phyloP scores from a whole-genome alignment of 2,113 vertebrate species.

The Hiodon alosoides region DNA sequence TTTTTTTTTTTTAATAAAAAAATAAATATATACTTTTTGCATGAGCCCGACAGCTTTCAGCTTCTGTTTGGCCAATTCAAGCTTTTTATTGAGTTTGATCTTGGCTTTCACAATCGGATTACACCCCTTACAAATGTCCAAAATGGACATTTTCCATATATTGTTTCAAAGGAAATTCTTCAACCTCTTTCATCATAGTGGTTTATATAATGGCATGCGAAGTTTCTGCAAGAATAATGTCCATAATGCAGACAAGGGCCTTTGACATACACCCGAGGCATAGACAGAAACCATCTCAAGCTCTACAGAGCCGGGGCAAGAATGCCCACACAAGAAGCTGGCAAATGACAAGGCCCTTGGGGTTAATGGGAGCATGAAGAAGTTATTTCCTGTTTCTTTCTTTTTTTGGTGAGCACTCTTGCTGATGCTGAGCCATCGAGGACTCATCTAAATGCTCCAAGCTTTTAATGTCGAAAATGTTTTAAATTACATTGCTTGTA shows the following conservation, averaged over 20 bases:
- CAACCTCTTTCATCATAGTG: background rate
- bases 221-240: background rate
- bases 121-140: too few relatives aligned
- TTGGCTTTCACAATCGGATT: too few relatives aligned
- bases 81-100: too few relatives aligned
- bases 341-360: background rate
- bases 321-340: slow-evolving; percentile 26
- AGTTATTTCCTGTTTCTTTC: slow-evolving; percentile 27
- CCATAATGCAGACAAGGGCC: background rate
- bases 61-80: too few relatives aligned
- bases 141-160: too few relatives aligned
- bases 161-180: background rate
- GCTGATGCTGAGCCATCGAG: background rate
- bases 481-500: background rate
- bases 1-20: too few relatives aligned
- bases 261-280: slow-evolving; percentile 13
- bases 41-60: too few relatives aligned
- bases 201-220: background rate
- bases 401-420: slow-evolving; percentile 17
- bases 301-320: background rate
- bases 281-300: background rate
- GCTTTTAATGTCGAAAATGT: background rate
- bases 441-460: background rate
- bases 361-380: slow-evolving; percentile 14
- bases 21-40: too few relatives aligned